Base-by-base conservation (phyloP, 2,888 invertebrate genomes). In the Eilema caniola region DNA sequence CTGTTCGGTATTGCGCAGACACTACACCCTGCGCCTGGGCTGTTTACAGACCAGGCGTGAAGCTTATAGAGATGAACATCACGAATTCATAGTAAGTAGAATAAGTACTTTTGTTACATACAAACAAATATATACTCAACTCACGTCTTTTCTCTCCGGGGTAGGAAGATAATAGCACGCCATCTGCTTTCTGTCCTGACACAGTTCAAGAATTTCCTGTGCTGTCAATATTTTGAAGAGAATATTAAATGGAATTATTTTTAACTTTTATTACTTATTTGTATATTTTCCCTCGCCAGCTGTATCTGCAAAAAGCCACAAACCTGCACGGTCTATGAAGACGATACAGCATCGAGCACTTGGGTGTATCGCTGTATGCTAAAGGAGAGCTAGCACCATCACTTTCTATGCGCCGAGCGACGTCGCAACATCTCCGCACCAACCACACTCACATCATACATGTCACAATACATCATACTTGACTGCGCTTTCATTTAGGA, bases 11-110 rank as follows among this genome's bases (percentile, higher is more conserved):
- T 85, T 92, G 93, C 75, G 85, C 79, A 0, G 47, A 66, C 0
- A 62, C 73, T 2, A 93, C 93, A 0, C 89, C 92, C 0, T 93
- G 93, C 75, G 88, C 73, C 23, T 93, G 93, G 93, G 41, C 82
- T 2, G 71, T 89, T 0, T 92, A 90, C 77, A 79, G 73, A 7
- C 47, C 73, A 0, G 0, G 0, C 1, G 24, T 0, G 0, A 84
- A 76, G 65, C 47, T 69, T 0, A 68, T 84, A 25, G 77, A 85
- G 1, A 24, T 57, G 1, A 81, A 78, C 16, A 66, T 90, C 33
- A 73, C 70, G 0, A 93, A 91, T 63, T 14, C 73, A 10, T 92
- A 91, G 93, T 93, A 80, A 92, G 93, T 14, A n/a, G 33, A 56
- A 12, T 53, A n/a, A n/a, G n/a, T n/a, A n/a, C 20, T 53, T n/a